Evolutionary conservation across 2,113 vertebrate species (phyloP), one percentile per base, ranked within the genome.

Genomic region (Nettapus auritus): DNA sequence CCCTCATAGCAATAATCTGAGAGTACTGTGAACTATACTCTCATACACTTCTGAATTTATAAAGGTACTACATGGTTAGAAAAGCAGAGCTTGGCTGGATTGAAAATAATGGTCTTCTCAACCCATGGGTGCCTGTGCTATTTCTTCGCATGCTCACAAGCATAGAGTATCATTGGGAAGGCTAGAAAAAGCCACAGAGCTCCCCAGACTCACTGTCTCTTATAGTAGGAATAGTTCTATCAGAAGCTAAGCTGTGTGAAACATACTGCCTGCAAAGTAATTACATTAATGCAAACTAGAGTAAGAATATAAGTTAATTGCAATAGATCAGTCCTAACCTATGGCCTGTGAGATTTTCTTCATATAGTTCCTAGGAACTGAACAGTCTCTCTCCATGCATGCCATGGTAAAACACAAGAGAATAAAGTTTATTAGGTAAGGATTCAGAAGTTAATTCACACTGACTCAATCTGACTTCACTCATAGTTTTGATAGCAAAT

Each of bases 401-500:
- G 68, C 20, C 34, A 60, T 7, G n/a, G 21, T 90, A 94, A 86
- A 66, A 8, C 42, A 79, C 31, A 88, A 76, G 71, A 20, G 21
- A 85, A 86, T 36, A 66, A 71, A 66, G 36, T 9, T 29, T 76
- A 69, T 82, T 82, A 79, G 46, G 57, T 63, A 64, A 90, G 56
- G 50, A 89, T 68, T 68, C 73, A 93, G 22, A 88, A 83, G 91
- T 55, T 73, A 96, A 7, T 74, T 80, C 75, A 79, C 26, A 95
- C 33, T 80, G 85, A 82, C 34, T 92, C 66, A 62, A 21, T 59
- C 67, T 73, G 50, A 82, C 34, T 90, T 88, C 28, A 63, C 14
- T 67, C 33, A 25, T 8, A 64, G 34, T 66, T 76, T 67, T 66
- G 73, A 79, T 6, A 85, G 55, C 69, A 92, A 93, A 77, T 22